phyloP scores from a whole-genome alignment of 1,140 invertebrate genomes.

The Papilio xuthus region DNA sequence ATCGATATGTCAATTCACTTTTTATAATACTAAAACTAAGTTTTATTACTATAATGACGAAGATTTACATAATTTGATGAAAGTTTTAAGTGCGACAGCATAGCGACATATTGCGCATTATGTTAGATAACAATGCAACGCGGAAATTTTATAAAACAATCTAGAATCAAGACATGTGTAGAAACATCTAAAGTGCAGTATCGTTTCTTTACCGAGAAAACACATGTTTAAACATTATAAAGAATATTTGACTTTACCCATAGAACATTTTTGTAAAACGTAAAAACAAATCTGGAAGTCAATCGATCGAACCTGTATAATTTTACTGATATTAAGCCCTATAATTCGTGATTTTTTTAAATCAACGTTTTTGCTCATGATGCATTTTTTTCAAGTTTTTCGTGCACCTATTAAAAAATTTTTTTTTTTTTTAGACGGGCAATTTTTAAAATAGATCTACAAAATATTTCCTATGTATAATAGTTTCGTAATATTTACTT shows the following conservation, averaged over 20 bases:
- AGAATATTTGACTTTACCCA: too few relatives aligned
- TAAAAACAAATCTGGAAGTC: too few relatives aligned
- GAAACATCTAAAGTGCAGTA: not conserved
- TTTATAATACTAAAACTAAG: not conserved
- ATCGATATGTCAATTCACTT: not conserved
- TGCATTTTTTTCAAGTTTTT: not conserved
- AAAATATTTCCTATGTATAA: not conserved
- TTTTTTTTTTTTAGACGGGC: not conserved
- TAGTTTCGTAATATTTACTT: not conserved
- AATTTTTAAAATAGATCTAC: not conserved
- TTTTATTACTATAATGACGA: not conserved
- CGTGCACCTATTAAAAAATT: not conserved
- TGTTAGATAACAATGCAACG: not conserved
- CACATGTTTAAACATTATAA: too few relatives aligned
- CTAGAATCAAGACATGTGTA: not conserved
- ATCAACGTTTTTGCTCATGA: too few relatives aligned
- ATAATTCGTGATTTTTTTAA: too few relatives aligned
- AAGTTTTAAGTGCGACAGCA: not conserved
- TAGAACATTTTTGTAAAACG: too few relatives aligned
- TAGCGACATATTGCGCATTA: not conserved
- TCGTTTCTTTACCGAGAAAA: not conserved
- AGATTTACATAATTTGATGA: slow-evolving; percentile 2
- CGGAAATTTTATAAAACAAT: not conserved
- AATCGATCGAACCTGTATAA: too few relatives aligned
- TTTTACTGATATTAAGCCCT: too few relatives aligned